These are phyloP conservation scores for Caradrina kadenii DNA, from an alignment of 2,888 invertebrate species.

Conservation along the genomic window DNA sequence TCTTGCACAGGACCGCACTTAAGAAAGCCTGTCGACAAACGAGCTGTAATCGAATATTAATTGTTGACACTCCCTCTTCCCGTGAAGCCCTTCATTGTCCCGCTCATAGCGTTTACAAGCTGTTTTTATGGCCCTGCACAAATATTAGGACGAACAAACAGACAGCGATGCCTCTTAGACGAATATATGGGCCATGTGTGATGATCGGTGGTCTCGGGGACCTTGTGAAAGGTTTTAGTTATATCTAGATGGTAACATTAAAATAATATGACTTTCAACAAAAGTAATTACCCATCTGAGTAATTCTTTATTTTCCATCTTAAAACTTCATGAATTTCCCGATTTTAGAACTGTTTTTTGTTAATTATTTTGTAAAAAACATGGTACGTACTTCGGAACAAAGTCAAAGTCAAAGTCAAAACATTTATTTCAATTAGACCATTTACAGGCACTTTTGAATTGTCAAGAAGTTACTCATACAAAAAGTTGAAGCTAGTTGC, in stretches of 20 bases:
- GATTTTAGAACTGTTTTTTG: too few species aligned
- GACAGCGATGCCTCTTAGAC: constrained; percentile 50
- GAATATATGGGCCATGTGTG: constrained; percentile 28
- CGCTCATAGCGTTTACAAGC: constrained; percentile 59
- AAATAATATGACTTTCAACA: not conserved
- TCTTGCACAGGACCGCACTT: constrained; percentile 40
- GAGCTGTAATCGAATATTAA: constrained; percentile 67
- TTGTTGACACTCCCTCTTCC: constrained; percentile 64
- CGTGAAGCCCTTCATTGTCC: constrained; percentile 57
- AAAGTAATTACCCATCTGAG: too few species aligned
- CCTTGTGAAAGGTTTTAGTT: not conserved
- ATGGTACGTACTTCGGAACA: too few species aligned
- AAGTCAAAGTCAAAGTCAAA: too few species aligned
- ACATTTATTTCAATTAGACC: too few species aligned
- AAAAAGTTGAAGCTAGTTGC: too few species aligned
- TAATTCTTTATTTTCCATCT: too few species aligned
- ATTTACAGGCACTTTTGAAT: too few species aligned
- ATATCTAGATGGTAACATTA: not conserved
- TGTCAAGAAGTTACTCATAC: too few species aligned
- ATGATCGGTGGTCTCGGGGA: not conserved
- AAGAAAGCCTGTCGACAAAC: constrained; percentile 43
- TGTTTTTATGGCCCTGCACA: constrained; percentile 61
- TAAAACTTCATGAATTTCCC: too few species aligned
- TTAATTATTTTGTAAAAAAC: too few species aligned
- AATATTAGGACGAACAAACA: constrained; percentile 66